A percentile compares a stretch with the other conserved stretches of the same genome.
phyloP scores from a whole-genome alignment of 2,797 vertebrate species.

The Alectoris magna region DNA sequence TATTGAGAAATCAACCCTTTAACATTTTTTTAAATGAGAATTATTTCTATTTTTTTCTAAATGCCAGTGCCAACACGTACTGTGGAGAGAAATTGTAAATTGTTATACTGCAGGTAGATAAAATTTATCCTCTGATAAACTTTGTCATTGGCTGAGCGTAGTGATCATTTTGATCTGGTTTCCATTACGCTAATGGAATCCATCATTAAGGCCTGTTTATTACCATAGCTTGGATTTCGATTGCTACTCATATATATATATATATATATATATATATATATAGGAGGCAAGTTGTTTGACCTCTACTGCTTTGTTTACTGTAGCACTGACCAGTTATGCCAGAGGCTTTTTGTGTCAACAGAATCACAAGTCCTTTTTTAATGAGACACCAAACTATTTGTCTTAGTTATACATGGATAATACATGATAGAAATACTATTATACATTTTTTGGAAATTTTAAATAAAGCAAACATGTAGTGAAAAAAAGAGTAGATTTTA shows the following conservation, averaged over 20 bases:
- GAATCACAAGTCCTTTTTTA: background rate
- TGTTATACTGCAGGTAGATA: background rate
- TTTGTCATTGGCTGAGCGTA: background rate
- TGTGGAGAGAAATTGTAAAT: background rate
- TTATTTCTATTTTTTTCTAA: background rate
- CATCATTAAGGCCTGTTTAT: background rate
- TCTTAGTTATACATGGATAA: background rate
- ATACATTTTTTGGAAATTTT: background rate
- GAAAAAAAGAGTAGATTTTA: background rate
- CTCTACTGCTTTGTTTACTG: background rate
- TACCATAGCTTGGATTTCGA: background rate
- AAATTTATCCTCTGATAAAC: background rate
- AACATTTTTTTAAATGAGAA: background rate
- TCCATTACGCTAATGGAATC: background rate
- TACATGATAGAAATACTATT: background rate
- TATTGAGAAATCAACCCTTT: background rate
- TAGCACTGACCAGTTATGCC: background rate
- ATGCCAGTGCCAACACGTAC: background rate
- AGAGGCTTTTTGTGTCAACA: background rate
- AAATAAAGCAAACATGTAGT: background rate
- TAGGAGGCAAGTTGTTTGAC: background rate
- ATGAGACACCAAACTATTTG: background rate
- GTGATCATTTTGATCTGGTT: background rate
- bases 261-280: too few species aligned
- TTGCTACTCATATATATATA: accelerated